Percentiles rank a stretch among this genome's conserved stretches.
Evolutionary conservation across 2,888 invertebrate species (phyloP).

Genomic region (Corbicula japonica): DNA sequence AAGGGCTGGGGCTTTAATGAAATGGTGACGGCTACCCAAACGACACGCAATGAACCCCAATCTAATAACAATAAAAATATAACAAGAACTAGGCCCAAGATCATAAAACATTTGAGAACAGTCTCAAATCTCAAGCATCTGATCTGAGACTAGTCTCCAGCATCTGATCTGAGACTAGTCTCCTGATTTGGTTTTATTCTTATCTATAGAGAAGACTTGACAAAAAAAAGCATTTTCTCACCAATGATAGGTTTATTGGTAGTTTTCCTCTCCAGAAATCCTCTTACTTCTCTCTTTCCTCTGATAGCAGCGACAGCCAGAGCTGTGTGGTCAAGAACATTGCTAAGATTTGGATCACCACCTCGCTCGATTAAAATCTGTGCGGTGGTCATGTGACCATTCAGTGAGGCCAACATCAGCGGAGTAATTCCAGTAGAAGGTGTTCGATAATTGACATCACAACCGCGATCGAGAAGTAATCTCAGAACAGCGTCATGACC

Average conservation of each 20-base stretch:
- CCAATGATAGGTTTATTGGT: constrained; percentile 82
- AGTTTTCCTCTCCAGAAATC: constrained; percentile 85
- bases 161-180: no score
- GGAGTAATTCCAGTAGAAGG: constrained; percentile 84
- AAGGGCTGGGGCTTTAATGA: no score
- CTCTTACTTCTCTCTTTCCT: constrained; percentile 82
- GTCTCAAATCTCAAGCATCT: no score
- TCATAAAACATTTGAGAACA: no score
- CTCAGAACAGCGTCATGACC: constrained; percentile 86
- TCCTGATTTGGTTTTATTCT: no score
- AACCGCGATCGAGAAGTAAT: constrained; percentile 84
- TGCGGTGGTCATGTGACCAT: constrained; percentile 86
- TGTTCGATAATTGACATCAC: constrained; percentile 84
- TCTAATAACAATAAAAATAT: no score
- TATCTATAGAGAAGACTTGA: no score
- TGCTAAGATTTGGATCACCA: constrained; percentile 84
- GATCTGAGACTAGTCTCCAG: no score
- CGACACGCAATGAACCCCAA: no score
- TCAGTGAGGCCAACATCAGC: constrained; percentile 86
- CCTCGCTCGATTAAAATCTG: constrained; percentile 86
- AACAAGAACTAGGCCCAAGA: no score
- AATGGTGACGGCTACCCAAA: no score
- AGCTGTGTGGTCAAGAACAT: constrained; percentile 85
- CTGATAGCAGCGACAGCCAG: constrained; percentile 84
- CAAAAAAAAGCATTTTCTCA: constrained; percentile 43